A percentile compares a stretch with the other conserved stretches of the same genome.
These are phyloP conservation scores for Bombyx mori DNA, from an alignment of 1,140 invertebrate genomes.

Conservation along the genomic window DNA sequence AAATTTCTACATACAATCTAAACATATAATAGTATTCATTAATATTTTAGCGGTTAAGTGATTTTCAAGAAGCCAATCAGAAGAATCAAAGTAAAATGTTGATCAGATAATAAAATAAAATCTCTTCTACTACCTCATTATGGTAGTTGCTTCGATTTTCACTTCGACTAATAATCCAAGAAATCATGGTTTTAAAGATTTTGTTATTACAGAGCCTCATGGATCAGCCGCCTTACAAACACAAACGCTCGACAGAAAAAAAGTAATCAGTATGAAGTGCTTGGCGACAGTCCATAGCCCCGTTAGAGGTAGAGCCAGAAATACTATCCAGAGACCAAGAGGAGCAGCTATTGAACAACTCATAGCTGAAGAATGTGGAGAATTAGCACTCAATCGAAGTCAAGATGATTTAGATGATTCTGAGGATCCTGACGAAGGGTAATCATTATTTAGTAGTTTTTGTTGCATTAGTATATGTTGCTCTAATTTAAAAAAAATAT, in stretches of 20 bases:
- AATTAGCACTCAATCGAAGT: slow-evolving; percentile 42
- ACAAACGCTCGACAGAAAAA: slow-evolving; percentile 55
- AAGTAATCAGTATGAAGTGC: slow-evolving; percentile 37
- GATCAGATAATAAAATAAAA: too few relatives aligned
- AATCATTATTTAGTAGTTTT: slow-evolving; percentile 4
- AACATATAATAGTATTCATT: too few relatives aligned
- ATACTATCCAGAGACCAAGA: slow-evolving; percentile 42
- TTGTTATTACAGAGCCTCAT: slow-evolving; percentile 41
- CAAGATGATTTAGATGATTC: slow-evolving; percentile 57
- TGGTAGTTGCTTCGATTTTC: too few relatives aligned
- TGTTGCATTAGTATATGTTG: not conserved
- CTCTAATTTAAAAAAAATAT: not conserved
- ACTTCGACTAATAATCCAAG: too few relatives aligned
- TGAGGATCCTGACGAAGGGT: slow-evolving; percentile 60
- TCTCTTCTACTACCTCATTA: too few relatives aligned
- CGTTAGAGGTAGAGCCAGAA: slow-evolving; percentile 31
- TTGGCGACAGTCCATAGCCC: slow-evolving; percentile 53
- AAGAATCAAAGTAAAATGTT: too few relatives aligned
- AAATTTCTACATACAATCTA: too few relatives aligned
- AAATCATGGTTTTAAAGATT: not conserved
- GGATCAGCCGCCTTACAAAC: slow-evolving; percentile 55
- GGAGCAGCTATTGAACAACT: slow-evolving; percentile 54
- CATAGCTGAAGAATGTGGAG: slow-evolving; percentile 60
- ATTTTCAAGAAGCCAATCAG: too few relatives aligned
- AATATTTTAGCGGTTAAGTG: too few relatives aligned